Conservation (phyloP, 2,888 invertebrate species). For the Sympetrum striolatum region DNA sequence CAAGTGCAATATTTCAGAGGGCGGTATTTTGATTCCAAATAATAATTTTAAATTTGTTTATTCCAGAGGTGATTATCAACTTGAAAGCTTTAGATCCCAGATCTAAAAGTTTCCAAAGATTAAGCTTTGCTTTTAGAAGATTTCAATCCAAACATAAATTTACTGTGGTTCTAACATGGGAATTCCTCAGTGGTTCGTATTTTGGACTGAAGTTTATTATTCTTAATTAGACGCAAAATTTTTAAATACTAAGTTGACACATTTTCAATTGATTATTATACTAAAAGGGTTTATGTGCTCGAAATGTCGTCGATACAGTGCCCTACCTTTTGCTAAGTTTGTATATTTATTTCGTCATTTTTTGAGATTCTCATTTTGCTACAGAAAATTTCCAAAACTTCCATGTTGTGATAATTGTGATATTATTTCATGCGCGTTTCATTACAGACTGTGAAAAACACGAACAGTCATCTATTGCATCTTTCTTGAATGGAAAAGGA, state of each 20-base stretch:
- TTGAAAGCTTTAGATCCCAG: slow-evolving; percentile 60
- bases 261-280: not conserved
- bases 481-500: slow-evolving; percentile 62
- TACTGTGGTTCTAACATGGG: slow-evolving; percentile 63
- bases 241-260: no score
- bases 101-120: slow-evolving; percentile 61
- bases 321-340: not conserved
- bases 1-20: no score
- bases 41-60: slow-evolving; percentile 34
- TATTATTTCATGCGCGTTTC: not conserved
- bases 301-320: not conserved
- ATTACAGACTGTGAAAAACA: slow-evolving; percentile 56
- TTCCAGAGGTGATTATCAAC: slow-evolving; percentile 63
- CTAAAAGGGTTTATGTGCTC: not conserved
- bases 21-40: no score
- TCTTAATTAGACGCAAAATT: no score
- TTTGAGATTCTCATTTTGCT: no score
- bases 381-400: no score
- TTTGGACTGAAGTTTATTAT: not conserved
- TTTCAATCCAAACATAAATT: slow-evolving; percentile 57
- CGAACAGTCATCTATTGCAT: slow-evolving; percentile 68
- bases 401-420: no score
- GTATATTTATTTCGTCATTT: not conserved
- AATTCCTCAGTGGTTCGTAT: slow-evolving; percentile 59
- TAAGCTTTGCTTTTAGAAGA: slow-evolving; percentile 56